Base-by-base conservation (phyloP, 2,888 invertebrate genomes). In the Chrysomela aeneicollis region DNA sequence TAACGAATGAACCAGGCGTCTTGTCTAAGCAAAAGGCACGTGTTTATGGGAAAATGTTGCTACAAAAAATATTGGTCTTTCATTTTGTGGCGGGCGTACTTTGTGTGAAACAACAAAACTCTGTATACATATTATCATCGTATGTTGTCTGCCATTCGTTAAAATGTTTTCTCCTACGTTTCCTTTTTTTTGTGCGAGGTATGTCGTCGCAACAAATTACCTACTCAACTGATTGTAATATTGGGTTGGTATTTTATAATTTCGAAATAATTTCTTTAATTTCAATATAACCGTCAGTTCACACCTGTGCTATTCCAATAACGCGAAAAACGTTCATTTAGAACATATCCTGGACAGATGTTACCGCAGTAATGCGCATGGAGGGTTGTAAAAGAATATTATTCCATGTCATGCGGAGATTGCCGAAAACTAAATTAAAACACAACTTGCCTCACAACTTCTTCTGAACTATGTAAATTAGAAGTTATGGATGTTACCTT, bases 61-160 rank as follows among this genome's bases (percentile, higher is more conserved):
- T 71, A 74, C 73, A 79, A 82, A 82, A 82, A 82, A 26, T 26
- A 5, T 82, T 82, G 81, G 81, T 81, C 79, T 82, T 82, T 82
- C 81, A 82, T 82, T 82, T 80, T 71, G 74, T 75, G 72, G 79
- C 79, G 81, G 81, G 80, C 77, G 77, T 79, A 79, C 81, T 81
- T 81, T 79, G 78, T 81, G 80, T 82, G 81, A 81, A 82, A 82
- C 76, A 82, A 82, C 81, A 82, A 51, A 61, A 69, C 51, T 62
- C 62, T 52, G 54, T 47, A 35, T 52, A 55, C 37, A 42, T 15
- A 42, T 15, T 3, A 1, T 15, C 26, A 6, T 26, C 26, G 42
- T 15, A 15, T 15, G 15, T 46, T 30, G n/a, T 21, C 30, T 50
- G 37, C 46, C 54, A 61, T 61, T 51, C 58, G 59, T 62, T 61